These are phyloP conservation scores for Microcaecilia unicolor DNA, from an alignment of 2,797 vertebrate genomes.

Conservation along the genomic window DNA sequence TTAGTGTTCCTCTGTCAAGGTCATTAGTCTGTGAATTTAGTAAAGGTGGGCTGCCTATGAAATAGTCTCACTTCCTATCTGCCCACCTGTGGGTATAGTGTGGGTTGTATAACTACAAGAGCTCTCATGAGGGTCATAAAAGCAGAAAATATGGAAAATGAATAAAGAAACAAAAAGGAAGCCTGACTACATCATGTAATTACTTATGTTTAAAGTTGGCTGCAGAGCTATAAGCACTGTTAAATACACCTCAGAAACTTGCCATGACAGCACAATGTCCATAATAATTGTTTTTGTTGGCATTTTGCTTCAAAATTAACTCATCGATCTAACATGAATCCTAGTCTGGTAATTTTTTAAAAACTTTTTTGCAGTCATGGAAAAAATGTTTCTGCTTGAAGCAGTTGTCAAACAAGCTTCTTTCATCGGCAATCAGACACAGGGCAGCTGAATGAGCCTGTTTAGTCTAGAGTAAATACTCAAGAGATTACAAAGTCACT, in stretches of 20 bases:
- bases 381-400: slow-evolving; percentile 77
- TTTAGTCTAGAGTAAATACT: slow-evolving; percentile 89
- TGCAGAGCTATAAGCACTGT: slow-evolving; percentile 19
- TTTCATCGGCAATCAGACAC: slow-evolving; percentile 71
- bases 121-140: slow-evolving; percentile 37
- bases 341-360: slow-evolving; percentile 65
- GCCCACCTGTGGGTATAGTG: slow-evolving; percentile 41
- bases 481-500: slow-evolving; percentile 67
- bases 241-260: slow-evolving; percentile 70
- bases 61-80: slow-evolving; percentile 41
- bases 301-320: slow-evolving; percentile 70
- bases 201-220: slow-evolving; percentile 33
- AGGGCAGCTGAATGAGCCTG: slow-evolving; percentile 80
- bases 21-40: slow-evolving; percentile 41
- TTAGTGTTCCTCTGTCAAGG: slow-evolving; percentile 33
- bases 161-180: slow-evolving; percentile 42
- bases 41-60: slow-evolving; percentile 34
- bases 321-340: slow-evolving; percentile 69
- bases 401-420: slow-evolving; percentile 81
- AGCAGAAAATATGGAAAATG: slow-evolving; percentile 49
- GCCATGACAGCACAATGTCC: slow-evolving; percentile 65
- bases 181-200: slow-evolving; percentile 11
- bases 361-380: slow-evolving; percentile 65
- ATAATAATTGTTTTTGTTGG: slow-evolving; percentile 82
- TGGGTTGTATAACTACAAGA: slow-evolving; percentile 40